phyloP scores from a whole-genome alignment of 1,140 invertebrate genomes.

The Lepidotrigona ventralis region DNA sequence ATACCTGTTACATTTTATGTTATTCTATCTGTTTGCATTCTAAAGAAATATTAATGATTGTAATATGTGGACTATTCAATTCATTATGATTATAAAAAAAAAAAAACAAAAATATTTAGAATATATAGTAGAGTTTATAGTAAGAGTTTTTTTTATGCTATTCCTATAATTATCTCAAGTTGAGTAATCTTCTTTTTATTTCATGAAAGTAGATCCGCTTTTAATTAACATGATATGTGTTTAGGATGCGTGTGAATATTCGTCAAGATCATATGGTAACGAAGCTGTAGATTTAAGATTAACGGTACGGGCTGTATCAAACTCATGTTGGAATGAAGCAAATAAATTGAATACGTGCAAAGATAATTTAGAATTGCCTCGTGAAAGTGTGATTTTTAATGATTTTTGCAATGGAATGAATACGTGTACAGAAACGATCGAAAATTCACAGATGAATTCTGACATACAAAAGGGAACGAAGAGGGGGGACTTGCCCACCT shows the following conservation, averaged over 20 bases:
- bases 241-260: constrained; percentile 42
- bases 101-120: background rate
- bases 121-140: background rate
- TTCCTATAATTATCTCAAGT: background rate
- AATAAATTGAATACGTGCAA: constrained; percentile 42
- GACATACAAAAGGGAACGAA: constrained; percentile 55
- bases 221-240: constrained; percentile 15
- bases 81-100: background rate
- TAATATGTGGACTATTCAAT: background rate
- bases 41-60: background rate
- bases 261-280: constrained; percentile 40
- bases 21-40: background rate
- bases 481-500: constrained; percentile 70
- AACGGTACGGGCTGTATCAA: constrained; percentile 71
- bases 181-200: background rate
- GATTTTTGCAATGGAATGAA: constrained; percentile 28
- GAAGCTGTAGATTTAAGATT: constrained; percentile 66
- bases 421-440: constrained; percentile 12
- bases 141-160: background rate
- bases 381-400: constrained; percentile 26
- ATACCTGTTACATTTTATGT: background rate
- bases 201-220: background rate
- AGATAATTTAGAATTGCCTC: constrained; percentile 28
- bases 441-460: constrained; percentile 49
- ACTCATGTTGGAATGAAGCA: constrained; percentile 68